Evolutionary conservation across 2,888 invertebrate species (phyloP).

Genomic region (Trichopria drosophilae): DNA sequence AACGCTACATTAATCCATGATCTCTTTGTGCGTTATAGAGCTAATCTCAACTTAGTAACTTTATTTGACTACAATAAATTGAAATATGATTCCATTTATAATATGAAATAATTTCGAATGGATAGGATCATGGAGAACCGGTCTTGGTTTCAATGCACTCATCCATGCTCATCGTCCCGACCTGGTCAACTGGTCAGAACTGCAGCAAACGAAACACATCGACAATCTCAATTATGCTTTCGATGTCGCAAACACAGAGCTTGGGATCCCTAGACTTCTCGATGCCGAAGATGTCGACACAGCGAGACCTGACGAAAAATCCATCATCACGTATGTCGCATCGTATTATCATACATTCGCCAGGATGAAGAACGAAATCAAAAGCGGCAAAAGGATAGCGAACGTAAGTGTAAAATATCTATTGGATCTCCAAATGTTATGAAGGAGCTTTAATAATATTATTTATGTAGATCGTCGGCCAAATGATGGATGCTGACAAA

Average conservation of each 20-base stretch:
- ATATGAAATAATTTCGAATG: slow-evolving; percentile 1
- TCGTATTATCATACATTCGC: slow-evolving; percentile 99
- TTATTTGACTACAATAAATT: no score
- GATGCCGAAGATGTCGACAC: slow-evolving; percentile 98
- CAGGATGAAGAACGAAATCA: slow-evolving; percentile 97
- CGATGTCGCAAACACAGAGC: slow-evolving; percentile 87
- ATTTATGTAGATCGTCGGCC: slow-evolving; percentile 82
- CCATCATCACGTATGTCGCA: slow-evolving; percentile 98
- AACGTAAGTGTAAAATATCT: slow-evolving; percentile 69
- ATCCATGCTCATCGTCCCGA: slow-evolving; percentile 98
- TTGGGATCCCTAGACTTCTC: slow-evolving; percentile 89
- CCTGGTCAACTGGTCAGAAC: slow-evolving; percentile 82
- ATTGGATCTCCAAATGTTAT: background rate
- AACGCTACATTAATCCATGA: no score
- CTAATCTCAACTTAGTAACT: no score
- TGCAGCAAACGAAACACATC: slow-evolving; percentile 82
- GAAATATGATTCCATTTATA: no score
- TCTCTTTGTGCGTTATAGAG: no score
- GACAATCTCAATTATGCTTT: slow-evolving; percentile 98
- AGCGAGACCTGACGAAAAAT: slow-evolving; percentile 93
- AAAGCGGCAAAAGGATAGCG: slow-evolving; percentile 94
- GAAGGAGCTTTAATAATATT: slow-evolving; percentile 2
- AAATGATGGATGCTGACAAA: slow-evolving; percentile 93
- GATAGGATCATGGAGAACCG: slow-evolving; percentile 87
- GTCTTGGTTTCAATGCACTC: slow-evolving; percentile 96